Evolutionary conservation across 2,888 invertebrate species (phyloP), one percentile per base, ranked within the genome.

Genomic region (Formica aserva): DNA sequence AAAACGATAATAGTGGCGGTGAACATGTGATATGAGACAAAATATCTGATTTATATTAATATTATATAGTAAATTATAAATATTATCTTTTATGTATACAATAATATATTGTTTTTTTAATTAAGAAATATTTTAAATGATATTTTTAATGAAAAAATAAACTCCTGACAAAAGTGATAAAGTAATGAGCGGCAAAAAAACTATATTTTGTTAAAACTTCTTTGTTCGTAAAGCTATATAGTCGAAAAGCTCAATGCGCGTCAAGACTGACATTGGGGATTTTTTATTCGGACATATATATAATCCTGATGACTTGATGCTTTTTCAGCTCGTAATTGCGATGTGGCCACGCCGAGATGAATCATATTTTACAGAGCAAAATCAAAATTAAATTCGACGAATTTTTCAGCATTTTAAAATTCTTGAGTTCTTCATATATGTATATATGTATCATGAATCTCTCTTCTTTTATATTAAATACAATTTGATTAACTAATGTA

Each of bases 171-270:
- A n/a, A 29, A 66, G 4, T 66, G 26, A 65, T 26, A 26, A 63
- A 63, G 18, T 76, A 6, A 3, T n/a, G 32, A n/a, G 13, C 3
- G 4, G 9, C 6, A 11, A 6, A 41, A 41, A 41, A 26, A n/a
- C 1, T 45, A 45, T 63, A 65, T 52, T 48, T 65, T 38, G 26
- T 52, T 55, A 2, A 29, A 77, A 66, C 9, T 77, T 38, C 66
- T 77, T 77, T 66, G 65, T 77, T 52, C 13, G 8, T 15, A 77
- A 65, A 66, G 9, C 38, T 77, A 38, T 52, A 38, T n/a, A 66
- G 18, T 26, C 18, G 32, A 52, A 48, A 77, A 77, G 55, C 55
- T 77, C 2, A 55, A 76, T 66, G 38, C 35, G 48, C 38, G n/a
- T 60, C 69, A 78, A 45, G 32, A 29, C 35, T 65, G 38, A 52